Evolutionary conservation across 1,140 invertebrate species (phyloP).

Genomic region (Calephelis nemesis): DNA sequence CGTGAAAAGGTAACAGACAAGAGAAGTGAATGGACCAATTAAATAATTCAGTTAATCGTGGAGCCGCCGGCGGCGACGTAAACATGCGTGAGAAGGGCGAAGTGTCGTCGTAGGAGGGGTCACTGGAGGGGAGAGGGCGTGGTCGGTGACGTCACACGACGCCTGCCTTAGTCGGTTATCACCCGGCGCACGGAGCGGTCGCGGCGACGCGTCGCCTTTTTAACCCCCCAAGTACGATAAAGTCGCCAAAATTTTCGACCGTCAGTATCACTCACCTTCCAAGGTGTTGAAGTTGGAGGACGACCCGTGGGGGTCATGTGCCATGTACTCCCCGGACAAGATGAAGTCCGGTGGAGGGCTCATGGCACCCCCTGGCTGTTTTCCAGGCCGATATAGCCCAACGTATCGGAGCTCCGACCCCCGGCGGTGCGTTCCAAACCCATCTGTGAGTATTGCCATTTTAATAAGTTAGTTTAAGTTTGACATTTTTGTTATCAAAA

Average conservation of each 20-base stretch:
- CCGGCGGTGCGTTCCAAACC: constrained; percentile 74
- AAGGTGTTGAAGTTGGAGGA: constrained; percentile 79
- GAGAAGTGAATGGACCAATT: constrained; percentile 75
- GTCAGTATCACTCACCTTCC: constrained; percentile 79
- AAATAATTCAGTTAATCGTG: constrained; percentile 76
- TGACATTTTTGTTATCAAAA: background rate
- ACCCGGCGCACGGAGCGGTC: constrained; percentile 63
- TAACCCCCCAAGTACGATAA: constrained; percentile 62
- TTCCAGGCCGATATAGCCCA: constrained; percentile 75
- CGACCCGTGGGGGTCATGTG: constrained; percentile 79
- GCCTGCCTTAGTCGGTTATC: constrained; percentile 63
- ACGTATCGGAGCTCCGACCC: constrained; percentile 74
- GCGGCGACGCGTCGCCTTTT: constrained; percentile 63
- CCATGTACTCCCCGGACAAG: constrained; percentile 78
- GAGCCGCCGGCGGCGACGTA: constrained; percentile 69
- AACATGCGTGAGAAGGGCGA: constrained; percentile 64
- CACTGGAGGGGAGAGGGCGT: constrained; percentile 65
- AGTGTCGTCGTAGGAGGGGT: constrained; percentile 41
- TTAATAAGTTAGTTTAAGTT: background rate
- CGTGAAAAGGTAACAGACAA: constrained; percentile 70
- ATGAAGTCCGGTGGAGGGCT: constrained; percentile 77
- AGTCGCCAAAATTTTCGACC: constrained; percentile 79
- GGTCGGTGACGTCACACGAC: constrained; percentile 63
- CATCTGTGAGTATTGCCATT: constrained; percentile 64
- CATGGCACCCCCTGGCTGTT: constrained; percentile 75